Conservation (phyloP, 2,888 invertebrate genomes). For the Strigamia transsilvanica region DNA sequence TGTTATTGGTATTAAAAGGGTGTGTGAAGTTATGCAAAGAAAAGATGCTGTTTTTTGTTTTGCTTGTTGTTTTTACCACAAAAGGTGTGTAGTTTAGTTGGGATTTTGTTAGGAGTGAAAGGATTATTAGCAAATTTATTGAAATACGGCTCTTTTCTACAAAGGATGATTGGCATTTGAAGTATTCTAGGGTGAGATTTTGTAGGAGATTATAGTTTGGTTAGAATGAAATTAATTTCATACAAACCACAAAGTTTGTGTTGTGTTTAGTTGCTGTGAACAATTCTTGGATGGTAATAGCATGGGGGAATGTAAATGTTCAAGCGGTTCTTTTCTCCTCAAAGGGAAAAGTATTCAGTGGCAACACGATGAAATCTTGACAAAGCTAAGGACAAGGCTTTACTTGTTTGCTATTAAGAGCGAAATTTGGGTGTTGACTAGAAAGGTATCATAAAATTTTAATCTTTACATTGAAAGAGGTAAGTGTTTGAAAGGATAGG, state of each 20-base stretch:
- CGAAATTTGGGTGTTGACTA: conserved; percentile 23
- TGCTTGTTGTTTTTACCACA: conserved; percentile 3
- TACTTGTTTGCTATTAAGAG: conserved; percentile 13
- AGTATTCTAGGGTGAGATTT: neutral
- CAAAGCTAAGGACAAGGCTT: conserved; percentile 34
- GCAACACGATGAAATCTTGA: neutral
- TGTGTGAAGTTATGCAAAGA: neutral
- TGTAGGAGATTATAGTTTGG: neutral
- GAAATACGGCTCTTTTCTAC: neutral
- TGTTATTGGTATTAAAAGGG: conserved; percentile 23
- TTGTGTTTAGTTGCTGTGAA: conserved; percentile 8
- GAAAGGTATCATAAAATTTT: conserved; percentile 8
- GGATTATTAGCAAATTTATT: neutral
- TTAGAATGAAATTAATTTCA: conserved; percentile 26
- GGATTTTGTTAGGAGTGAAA: neutral
- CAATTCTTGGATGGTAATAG: neutral
- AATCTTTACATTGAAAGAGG: conserved; percentile 22
- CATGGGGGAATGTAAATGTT: conserved; percentile 9
- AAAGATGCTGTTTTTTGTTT: neutral
- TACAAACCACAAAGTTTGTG: conserved; percentile 4
- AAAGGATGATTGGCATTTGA: conserved; percentile 24
- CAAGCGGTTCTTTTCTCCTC: neutral
- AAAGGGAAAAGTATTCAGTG: conserved; percentile 10
- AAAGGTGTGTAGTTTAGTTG: neutral
- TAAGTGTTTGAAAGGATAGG: neutral